phyloP scores from a whole-genome alignment of 2,797 vertebrate species.

The Rhinichthys osculus region DNA sequence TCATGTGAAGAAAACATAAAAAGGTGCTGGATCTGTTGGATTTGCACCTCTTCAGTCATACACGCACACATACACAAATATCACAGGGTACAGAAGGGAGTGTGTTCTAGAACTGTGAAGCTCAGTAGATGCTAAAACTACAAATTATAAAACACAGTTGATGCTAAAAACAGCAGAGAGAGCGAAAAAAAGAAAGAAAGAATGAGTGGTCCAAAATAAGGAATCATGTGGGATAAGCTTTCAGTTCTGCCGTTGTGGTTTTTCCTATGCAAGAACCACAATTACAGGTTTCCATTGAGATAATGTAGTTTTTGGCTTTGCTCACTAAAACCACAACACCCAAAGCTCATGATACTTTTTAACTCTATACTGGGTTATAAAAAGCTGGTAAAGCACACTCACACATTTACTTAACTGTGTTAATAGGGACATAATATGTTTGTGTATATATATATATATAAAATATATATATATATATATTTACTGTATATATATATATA shows the following conservation, averaged over 20 bases:
- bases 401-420: background rate
- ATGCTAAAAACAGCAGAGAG: constrained; percentile 39
- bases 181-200: constrained; percentile 27
- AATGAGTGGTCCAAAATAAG: constrained; percentile 21
- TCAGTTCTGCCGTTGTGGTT: constrained; percentile 40
- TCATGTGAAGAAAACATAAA: constrained; percentile 45
- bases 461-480: no score
- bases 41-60: constrained; percentile 45
- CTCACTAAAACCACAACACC: constrained; percentile 36
- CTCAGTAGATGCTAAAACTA: constrained; percentile 36
- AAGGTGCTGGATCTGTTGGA: constrained; percentile 40
- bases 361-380: constrained; percentile 20
- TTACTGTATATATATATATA: no score
- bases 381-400: constrained; percentile 10
- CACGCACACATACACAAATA: constrained; percentile 30
- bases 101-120: constrained; percentile 7
- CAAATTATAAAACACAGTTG: constrained; percentile 40
- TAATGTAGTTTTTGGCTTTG: constrained; percentile 51
- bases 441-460: no score
- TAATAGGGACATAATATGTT: background rate
- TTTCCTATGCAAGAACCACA: constrained; percentile 47
- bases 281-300: constrained; percentile 56
- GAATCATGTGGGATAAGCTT: constrained; percentile 48
- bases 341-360: constrained; percentile 30
- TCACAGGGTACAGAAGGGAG: constrained; percentile 11